A percentile compares a stretch with the other conserved stretches of the same genome.
Evolutionary conservation across 2,888 invertebrate species (phyloP).

Genomic region (Tachina grossa): DNA sequence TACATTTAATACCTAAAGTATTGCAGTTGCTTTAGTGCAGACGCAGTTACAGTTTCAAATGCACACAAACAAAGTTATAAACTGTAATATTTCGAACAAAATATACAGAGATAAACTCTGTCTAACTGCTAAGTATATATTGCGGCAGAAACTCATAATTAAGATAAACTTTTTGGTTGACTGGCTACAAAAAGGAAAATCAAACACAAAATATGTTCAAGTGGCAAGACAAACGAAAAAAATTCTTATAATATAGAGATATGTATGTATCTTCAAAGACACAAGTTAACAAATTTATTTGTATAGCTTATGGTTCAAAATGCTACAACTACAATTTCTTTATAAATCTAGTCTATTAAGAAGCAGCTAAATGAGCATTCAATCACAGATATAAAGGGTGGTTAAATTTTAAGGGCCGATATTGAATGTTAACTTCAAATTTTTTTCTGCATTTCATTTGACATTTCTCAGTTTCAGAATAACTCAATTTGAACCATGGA

Average conservation of each 20-base stretch:
- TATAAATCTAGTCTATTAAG: constrained; percentile 14
- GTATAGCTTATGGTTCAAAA: constrained; percentile 14
- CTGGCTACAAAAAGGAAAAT: constrained; percentile 60
- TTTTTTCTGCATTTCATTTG: too few relatives aligned
- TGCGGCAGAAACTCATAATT: constrained; percentile 71
- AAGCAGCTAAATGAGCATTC: background rate
- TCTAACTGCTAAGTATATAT: constrained; percentile 63
- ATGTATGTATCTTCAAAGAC: background rate
- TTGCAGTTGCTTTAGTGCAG: constrained; percentile 31
- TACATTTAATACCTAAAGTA: too few relatives aligned
- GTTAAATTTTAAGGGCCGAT: too few relatives aligned
- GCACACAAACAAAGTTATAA: background rate
- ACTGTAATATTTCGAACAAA: background rate
- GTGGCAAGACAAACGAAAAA: constrained; percentile 18
- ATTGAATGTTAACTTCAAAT: too few relatives aligned
- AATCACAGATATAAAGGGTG: background rate
- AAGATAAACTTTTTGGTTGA: constrained; percentile 70
- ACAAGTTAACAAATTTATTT: constrained; percentile 25
- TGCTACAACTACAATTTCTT: constrained; percentile 38
- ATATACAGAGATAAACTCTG: background rate
- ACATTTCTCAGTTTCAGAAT: too few relatives aligned
- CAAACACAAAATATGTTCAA: constrained; percentile 55
- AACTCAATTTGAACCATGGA: too few relatives aligned
- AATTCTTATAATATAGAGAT: background rate
- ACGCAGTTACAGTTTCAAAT: constrained; percentile 2